A percentile compares a stretch with the other conserved stretches of the same genome.
phyloP scores from a whole-genome alignment of 2,888 invertebrate genomes.

The Oscheius sp. region DNA sequence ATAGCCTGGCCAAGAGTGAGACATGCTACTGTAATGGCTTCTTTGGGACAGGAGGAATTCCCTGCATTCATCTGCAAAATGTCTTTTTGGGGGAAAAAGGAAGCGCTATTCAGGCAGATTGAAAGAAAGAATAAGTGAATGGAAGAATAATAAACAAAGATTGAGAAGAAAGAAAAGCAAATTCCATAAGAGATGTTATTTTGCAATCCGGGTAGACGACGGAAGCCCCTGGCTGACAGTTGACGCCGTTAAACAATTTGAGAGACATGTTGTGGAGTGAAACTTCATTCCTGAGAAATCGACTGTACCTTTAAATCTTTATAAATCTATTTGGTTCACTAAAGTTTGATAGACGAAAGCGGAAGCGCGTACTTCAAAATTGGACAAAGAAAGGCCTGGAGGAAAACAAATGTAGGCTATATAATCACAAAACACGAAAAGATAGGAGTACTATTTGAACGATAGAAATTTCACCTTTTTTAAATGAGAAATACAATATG shows the following conservation, averaged over 20 bases:
- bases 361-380: no score
- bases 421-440: no score
- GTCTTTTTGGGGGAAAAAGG: background rate
- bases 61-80: constrained; percentile 10
- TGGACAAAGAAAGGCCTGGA: no score
- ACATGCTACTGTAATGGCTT: constrained; percentile 49
- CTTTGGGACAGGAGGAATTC: constrained; percentile 38
- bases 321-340: no score
- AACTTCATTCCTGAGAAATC: no score
- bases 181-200: background rate
- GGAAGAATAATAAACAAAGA: background rate
- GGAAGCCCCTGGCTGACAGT: constrained; percentile 11
- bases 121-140: no score
- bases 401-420: no score
- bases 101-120: background rate
- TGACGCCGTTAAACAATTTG: constrained; percentile 1
- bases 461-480: no score
- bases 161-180: background rate
- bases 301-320: no score
- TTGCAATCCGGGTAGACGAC: constrained; percentile 1
- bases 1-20: constrained; percentile 56
- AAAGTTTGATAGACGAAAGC: no score
- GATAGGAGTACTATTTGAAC: no score
- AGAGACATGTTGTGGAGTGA: background rate
- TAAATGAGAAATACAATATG: no score